Conservation (phyloP, 2,113 vertebrate genomes). For the Stercorarius parasiticus region DNA sequence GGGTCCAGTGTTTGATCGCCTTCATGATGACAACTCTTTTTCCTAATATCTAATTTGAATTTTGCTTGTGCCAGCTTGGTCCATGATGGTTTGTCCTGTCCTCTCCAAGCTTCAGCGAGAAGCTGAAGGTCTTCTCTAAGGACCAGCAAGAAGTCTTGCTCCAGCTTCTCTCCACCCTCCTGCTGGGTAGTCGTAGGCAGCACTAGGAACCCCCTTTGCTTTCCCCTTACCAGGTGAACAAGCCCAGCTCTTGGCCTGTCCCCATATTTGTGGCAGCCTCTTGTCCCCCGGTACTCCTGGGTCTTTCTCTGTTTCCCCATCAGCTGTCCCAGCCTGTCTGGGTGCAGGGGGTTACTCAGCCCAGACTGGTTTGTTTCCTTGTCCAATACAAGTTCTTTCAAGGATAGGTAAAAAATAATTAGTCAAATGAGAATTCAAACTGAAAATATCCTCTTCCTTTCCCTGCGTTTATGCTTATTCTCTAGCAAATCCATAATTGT, state of each 20-base stretch:
- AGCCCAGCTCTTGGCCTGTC: not conserved
- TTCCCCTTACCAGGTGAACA: not conserved
- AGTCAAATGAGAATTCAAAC: not conserved
- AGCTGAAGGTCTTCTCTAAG: not conserved
- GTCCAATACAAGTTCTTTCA: not conserved
- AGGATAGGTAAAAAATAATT: not conserved
- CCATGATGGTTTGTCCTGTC: not conserved
- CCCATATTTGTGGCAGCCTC: accelerated
- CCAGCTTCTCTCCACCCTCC: not conserved
- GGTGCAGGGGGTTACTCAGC: not conserved
- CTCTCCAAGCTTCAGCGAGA: not conserved
- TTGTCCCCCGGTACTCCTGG: not conserved
- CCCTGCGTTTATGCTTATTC: not conserved
- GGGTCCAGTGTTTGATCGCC: accelerated
- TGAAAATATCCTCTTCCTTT: not conserved
- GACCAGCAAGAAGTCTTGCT: not conserved
- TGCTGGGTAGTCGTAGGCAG: not conserved
- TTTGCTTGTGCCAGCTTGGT: not conserved
- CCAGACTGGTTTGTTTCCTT: not conserved
- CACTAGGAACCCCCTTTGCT: not conserved
- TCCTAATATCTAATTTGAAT: not conserved
- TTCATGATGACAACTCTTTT: not conserved
- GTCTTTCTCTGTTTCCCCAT: not conserved
- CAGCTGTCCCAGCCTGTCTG: not conserved
- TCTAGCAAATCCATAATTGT: not conserved